A percentile compares a stretch with the other conserved stretches of the same genome.
Conservation (phyloP, 2,113 vertebrate species). For the Hippopotamus amphibius region DNA sequence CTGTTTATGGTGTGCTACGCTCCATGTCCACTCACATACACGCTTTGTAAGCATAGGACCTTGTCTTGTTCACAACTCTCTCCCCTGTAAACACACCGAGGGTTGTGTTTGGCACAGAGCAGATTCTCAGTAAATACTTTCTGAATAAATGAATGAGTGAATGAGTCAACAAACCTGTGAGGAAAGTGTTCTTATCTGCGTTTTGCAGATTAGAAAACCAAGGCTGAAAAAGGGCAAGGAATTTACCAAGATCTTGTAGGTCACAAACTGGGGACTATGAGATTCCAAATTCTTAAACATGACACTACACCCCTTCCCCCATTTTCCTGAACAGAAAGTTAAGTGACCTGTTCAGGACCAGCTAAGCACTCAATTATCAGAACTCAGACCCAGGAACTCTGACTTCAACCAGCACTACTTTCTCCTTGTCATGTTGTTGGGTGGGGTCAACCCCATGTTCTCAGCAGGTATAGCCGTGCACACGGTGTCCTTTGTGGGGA, state of each 20-base stretch:
- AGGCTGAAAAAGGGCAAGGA: neutral
- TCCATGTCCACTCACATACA: neutral
- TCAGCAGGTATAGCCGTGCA: neutral
- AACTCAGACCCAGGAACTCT: neutral
- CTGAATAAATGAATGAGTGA: neutral
- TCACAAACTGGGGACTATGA: neutral
- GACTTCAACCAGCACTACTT: neutral
- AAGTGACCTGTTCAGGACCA: neutral
- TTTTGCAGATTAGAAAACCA: slow-evolving; percentile 41
- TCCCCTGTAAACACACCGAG: neutral
- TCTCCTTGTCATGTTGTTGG: neutral
- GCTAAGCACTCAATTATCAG: neutral
- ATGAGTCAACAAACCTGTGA: neutral
- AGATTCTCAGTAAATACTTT: neutral
- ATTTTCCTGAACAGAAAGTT: slow-evolving; percentile 16
- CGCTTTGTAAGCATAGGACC: neutral
- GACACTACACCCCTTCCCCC: neutral
- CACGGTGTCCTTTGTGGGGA: neutral
- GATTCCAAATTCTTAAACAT: neutral
- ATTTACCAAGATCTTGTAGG: neutral
- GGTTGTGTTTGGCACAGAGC: neutral
- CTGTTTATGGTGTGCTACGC: neutral
- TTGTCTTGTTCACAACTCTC: neutral
- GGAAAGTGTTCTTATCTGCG: neutral
- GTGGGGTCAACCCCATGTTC: neutral